Percentiles rank a stretch among this genome's conserved stretches.
Conservation (phyloP, 1,140 invertebrate genomes). For the Sycophaga agraensis region DNA sequence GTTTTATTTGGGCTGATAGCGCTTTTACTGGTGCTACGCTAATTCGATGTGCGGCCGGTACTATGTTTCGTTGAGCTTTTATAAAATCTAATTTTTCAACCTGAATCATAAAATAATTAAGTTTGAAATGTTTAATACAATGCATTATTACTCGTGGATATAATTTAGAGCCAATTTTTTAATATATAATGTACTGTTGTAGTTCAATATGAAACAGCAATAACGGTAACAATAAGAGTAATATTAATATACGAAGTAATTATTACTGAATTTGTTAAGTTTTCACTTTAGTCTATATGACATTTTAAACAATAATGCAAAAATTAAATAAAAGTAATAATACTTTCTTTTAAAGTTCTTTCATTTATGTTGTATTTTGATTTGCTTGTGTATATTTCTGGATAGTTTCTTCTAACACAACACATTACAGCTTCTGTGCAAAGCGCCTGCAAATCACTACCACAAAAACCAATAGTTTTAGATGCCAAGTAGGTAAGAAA, state of each 20-base stretch:
- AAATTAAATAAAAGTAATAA: not conserved
- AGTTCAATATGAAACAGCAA: too few species aligned
- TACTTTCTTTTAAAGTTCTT: constrained; percentile 44
- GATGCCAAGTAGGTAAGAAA: constrained; percentile 51
- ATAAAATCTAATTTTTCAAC: constrained; percentile 69
- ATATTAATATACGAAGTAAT: too few species aligned
- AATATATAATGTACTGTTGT: too few species aligned
- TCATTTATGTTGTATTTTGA: constrained; percentile 49
- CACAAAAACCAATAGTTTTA: constrained; percentile 56
- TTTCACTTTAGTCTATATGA: too few species aligned
- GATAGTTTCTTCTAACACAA: constrained; percentile 50
- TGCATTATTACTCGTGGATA: not conserved
- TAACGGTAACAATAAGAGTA: too few species aligned
- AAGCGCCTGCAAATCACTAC: constrained; percentile 57
- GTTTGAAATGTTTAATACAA: not conserved
- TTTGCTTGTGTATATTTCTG: constrained; percentile 51
- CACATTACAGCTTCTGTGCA: constrained; percentile 55
- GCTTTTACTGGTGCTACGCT: constrained; percentile 58
- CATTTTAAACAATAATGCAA: too few species aligned
- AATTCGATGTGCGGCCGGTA: constrained; percentile 70
- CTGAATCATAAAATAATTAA: constrained; percentile 39
- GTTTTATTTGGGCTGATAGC: constrained; percentile 60
- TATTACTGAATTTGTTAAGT: too few species aligned
- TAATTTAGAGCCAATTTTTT: too few species aligned
- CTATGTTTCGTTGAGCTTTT: constrained; percentile 65